Conservation (phyloP, 2,888 invertebrate genomes). For the Carpatolechia fugitivella region DNA sequence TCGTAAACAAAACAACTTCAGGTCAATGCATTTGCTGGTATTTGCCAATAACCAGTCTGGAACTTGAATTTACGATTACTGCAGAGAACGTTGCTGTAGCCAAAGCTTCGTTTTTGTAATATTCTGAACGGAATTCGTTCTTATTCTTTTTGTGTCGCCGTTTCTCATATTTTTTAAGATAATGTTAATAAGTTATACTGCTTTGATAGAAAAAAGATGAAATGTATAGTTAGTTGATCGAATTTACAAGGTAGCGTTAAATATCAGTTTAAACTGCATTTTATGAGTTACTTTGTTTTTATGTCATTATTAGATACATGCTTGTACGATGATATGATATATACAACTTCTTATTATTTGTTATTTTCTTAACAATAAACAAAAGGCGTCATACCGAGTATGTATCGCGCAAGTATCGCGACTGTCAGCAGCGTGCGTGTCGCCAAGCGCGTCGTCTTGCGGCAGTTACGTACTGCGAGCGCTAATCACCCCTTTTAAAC, state of each 20-base stretch:
- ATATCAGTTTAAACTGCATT: not conserved
- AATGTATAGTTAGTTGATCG: not conserved
- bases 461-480: constrained; percentile 45
- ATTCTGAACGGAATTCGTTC: not conserved
- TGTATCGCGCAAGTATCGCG: too few relatives aligned
- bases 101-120: not conserved
- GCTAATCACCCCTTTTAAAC: constrained; percentile 55
- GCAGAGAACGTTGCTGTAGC: constrained; percentile 17
- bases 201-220: too few relatives aligned
- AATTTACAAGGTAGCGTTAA: not conserved
- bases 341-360: too few relatives aligned
- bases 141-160: too few relatives aligned
- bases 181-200: too few relatives aligned
- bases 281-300: too few relatives aligned
- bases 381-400: too few relatives aligned
- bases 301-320: too few relatives aligned
- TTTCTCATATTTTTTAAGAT: too few relatives aligned
- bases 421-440: constrained; percentile 35
- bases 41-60: not conserved
- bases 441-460: constrained; percentile 11
- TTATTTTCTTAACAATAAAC: too few relatives aligned
- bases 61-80: constrained; percentile 19
- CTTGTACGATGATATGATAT: too few relatives aligned
- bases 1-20: not conserved
- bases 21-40: not conserved